These are phyloP conservation scores for Arbacia lixula DNA, from an alignment of 53 echinoderm and acorn worm genomes.

Conservation along the genomic window DNA sequence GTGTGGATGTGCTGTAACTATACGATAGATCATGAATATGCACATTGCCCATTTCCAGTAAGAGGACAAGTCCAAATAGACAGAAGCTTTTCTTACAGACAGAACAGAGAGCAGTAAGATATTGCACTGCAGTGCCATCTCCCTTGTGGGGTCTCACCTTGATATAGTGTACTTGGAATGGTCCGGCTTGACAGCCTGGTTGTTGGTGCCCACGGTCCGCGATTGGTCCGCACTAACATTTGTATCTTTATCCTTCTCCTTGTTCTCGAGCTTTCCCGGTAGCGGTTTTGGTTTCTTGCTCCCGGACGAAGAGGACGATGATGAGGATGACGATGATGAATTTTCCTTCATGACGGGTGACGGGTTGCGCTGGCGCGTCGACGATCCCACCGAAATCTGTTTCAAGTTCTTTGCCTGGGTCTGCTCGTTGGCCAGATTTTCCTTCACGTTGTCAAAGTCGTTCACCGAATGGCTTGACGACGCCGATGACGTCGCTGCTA, in stretches of 20 bases:
- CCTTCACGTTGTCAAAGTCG: conserved; percentile 88
- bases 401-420: conserved; percentile 83
- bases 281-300: conserved; percentile 78
- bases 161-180: conserved; percentile 48
- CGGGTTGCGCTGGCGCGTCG: conserved; percentile 58
- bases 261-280: conserved; percentile 83
- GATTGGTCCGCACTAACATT: conserved; percentile 46
- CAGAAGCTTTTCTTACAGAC: no score
- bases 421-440: conserved; percentile 97
- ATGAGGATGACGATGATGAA: conserved; percentile 62
- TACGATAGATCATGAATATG: no score
- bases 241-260: conserved; percentile 27
- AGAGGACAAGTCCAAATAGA: no score
- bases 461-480: conserved; percentile 68
- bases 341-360: conserved; percentile 69
- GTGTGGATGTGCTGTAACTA: no score
- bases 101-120: neutral
- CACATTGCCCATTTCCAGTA: no score
- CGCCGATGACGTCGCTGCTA: conserved; percentile 17
- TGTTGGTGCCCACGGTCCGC: conserved; percentile 25
- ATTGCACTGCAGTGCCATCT: neutral
- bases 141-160: conserved; percentile 7
- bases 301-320: no score
- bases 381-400: conserved; percentile 69
- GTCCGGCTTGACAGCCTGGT: conserved; percentile 37